Evolutionary conservation across 2,113 vertebrate species (phyloP).

Genomic region (Vulpes vulpes): DNA sequence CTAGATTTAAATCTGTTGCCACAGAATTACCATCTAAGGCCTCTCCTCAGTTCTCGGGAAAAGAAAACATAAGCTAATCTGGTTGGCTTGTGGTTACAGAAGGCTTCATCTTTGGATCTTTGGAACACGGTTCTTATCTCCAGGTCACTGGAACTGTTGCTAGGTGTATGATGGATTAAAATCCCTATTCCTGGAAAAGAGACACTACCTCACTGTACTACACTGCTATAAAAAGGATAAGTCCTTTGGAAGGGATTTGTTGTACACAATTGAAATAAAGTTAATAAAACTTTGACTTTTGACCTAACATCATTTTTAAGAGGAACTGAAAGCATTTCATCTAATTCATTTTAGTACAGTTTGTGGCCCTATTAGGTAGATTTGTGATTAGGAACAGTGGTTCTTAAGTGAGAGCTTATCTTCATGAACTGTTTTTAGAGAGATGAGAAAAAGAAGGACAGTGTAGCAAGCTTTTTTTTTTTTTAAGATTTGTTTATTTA

Average conservation of each 20-base stretch:
- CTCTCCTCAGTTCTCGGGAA: background rate
- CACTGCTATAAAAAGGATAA: background rate
- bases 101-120: background rate
- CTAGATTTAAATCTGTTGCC: background rate
- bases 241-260: background rate
- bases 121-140: background rate
- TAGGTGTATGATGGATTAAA: background rate
- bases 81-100: background rate
- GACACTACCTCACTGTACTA: background rate
- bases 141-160: background rate
- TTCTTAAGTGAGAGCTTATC: background rate
- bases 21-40: background rate
- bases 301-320: conserved; percentile 38
- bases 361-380: background rate
- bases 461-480: background rate
- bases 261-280: conserved; percentile 33
- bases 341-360: background rate
- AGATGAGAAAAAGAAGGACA: conserved; percentile 18
- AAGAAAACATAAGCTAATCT: background rate
- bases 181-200: background rate
- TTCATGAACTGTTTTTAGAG: background rate
- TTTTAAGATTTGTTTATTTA: no score
- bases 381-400: background rate
- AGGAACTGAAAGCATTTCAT: background rate
- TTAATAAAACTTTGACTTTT: conserved; percentile 45